A percentile compares a stretch with the other conserved stretches of the same genome.
Conservation (phyloP, 2,797 vertebrate genomes). For the Spondyliosoma cantharus region DNA sequence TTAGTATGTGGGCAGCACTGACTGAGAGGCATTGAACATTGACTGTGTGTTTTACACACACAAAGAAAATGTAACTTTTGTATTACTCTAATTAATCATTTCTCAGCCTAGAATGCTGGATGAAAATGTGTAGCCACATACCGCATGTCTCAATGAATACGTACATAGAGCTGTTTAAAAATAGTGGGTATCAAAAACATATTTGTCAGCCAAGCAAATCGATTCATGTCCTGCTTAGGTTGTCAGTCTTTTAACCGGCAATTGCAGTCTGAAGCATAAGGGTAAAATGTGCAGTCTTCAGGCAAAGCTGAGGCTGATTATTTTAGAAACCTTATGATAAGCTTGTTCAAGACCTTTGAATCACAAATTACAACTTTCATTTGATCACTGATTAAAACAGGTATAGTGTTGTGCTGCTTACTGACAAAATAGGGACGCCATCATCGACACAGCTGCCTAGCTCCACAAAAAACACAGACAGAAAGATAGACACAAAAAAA, state of each 20-base stretch:
- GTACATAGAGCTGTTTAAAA: neutral
- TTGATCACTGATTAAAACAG: neutral
- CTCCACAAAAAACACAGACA: too few relatives aligned
- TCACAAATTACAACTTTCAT: too few relatives aligned
- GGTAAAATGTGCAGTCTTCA: neutral
- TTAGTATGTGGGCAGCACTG: conserved; percentile 28
- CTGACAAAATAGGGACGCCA: too few relatives aligned
- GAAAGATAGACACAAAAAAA: too few relatives aligned
- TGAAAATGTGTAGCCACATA: neutral
- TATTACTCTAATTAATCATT: neutral
- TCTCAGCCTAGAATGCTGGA: neutral
- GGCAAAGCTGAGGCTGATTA: neutral
- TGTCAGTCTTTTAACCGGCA: neutral
- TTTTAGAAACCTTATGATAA: too few relatives aligned
- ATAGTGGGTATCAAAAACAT: neutral
- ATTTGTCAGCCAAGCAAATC: neutral
- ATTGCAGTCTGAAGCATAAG: neutral
- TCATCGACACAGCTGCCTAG: too few relatives aligned
- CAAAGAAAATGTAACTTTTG: neutral
- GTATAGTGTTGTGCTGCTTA: too few relatives aligned
- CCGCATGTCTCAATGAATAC: neutral
- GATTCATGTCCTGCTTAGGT: neutral
- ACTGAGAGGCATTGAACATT: neutral
- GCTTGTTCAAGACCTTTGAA: too few relatives aligned
- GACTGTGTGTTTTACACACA: neutral